Conservation (phyloP, 92 coral and sea anemone species). For the Epizoanthus illoricatus region DNA sequence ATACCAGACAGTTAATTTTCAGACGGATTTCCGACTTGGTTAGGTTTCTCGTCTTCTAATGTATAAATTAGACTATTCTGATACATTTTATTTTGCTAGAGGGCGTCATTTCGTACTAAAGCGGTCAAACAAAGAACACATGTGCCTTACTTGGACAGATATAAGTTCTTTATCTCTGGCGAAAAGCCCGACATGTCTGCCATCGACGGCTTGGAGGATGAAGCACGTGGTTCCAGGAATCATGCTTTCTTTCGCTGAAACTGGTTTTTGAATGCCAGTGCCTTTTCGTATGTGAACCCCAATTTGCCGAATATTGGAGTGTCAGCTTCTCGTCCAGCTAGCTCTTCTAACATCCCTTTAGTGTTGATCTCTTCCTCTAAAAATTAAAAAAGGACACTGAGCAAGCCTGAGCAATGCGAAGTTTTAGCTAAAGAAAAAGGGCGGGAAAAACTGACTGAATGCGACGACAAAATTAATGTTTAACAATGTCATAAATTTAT, state of each 20-base stretch:
- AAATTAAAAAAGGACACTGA: not conserved
- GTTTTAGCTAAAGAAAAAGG: not conserved
- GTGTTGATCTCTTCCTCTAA: constrained; percentile 51
- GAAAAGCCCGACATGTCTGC: constrained; percentile 37
- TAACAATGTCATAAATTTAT: too few relatives aligned
- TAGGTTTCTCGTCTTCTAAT: too few relatives aligned
- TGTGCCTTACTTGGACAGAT: constrained; percentile 51
- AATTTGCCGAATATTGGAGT: constrained; percentile 46
- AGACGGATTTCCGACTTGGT: too few relatives aligned
- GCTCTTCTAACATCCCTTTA: constrained; percentile 24
- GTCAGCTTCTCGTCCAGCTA: constrained; percentile 48
- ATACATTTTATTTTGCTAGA: too few relatives aligned
- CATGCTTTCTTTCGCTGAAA: constrained; percentile 6
- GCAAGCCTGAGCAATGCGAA: not conserved
- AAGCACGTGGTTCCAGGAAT: constrained; percentile 8
- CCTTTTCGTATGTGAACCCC: constrained; percentile 48
- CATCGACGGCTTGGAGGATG: constrained; percentile 40
- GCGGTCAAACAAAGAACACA: constrained; percentile 1
- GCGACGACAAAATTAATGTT: not conserved
- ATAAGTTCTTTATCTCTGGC: constrained; percentile 43
- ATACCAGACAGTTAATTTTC: too few relatives aligned
- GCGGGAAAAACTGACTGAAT: not conserved
- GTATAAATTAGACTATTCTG: too few relatives aligned
- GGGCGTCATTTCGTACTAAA: not conserved
- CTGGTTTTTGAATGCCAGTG: constrained; percentile 33